Evolutionary conservation across 2,888 invertebrate genomes (phyloP).

Genomic region (Sycophila texana): DNA sequence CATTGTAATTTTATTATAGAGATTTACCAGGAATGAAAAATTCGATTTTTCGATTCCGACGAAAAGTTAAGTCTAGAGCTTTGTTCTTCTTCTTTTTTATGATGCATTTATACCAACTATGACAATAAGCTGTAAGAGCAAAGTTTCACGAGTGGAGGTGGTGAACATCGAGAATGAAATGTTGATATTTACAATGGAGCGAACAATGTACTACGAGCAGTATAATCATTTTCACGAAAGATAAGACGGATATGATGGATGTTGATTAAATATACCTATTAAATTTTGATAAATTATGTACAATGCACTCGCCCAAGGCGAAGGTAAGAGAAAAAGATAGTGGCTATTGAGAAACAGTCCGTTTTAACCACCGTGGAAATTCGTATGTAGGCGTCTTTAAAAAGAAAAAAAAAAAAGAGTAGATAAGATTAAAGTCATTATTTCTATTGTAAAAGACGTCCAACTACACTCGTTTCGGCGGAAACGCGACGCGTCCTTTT

Average conservation of each 20-base stretch:
- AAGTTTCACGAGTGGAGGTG: not conserved
- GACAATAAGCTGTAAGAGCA: slow-evolving; percentile 18
- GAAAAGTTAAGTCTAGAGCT: not conserved
- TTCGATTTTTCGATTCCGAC: not conserved
- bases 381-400: not conserved
- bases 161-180: no score
- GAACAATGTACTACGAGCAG: no score
- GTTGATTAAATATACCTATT: no score
- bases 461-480: slow-evolving; percentile 15
- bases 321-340: no score
- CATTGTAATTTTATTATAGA: no score
- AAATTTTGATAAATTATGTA: no score
- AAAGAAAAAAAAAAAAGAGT: not conserved
- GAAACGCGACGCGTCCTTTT: slow-evolving; percentile 37
- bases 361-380: slow-evolving; percentile 1
- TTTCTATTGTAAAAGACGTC: slow-evolving; percentile 17
- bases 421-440: slow-evolving; percentile 1
- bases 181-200: no score
- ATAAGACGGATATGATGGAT: no score
- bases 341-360: not conserved
- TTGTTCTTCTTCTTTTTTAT: not conserved
- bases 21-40: no score
- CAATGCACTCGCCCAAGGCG: no score
- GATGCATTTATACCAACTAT: slow-evolving; percentile 36
- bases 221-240: no score